phyloP scores from a whole-genome alignment of 2,113 vertebrate genomes.

The Rhynchopsitta pachyrhyncha region DNA sequence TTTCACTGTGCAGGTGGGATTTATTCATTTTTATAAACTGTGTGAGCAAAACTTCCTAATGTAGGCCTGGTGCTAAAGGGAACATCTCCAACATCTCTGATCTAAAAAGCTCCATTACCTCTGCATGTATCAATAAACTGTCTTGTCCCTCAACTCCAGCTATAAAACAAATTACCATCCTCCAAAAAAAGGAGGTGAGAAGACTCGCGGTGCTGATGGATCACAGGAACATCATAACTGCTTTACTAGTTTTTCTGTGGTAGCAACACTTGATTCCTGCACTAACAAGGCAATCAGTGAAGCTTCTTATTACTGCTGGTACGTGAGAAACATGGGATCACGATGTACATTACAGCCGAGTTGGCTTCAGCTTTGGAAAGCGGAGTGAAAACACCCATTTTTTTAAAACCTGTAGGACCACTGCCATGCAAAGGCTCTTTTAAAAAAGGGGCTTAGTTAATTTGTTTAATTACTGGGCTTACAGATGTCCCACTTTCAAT shows the following conservation, averaged over 20 bases:
- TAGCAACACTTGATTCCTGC: background rate
- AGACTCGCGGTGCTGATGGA: background rate
- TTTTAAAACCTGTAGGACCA: background rate
- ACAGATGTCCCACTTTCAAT: background rate
- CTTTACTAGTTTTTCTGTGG: background rate
- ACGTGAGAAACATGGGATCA: fast-evolving
- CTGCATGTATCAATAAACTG: background rate
- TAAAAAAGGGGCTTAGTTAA: background rate
- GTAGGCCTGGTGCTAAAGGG: background rate
- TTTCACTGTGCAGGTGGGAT: background rate
- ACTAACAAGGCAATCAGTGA: background rate
- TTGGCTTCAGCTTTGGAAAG: background rate
- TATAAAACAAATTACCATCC: background rate
- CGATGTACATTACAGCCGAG: background rate
- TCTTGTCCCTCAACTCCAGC: background rate
- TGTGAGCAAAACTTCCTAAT: background rate
- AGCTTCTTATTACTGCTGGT: background rate
- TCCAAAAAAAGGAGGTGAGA: background rate
- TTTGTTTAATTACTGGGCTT: background rate
- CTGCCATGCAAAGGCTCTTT: background rate
- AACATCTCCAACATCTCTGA: background rate
- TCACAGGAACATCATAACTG: background rate
- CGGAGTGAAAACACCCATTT: background rate
- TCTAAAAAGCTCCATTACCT: background rate
- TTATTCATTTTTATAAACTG: background rate